A percentile compares a stretch with the other conserved stretches of the same genome.
phyloP scores from a whole-genome alignment of 2,113 vertebrate genomes.

The Bambusicola thoracicus region DNA sequence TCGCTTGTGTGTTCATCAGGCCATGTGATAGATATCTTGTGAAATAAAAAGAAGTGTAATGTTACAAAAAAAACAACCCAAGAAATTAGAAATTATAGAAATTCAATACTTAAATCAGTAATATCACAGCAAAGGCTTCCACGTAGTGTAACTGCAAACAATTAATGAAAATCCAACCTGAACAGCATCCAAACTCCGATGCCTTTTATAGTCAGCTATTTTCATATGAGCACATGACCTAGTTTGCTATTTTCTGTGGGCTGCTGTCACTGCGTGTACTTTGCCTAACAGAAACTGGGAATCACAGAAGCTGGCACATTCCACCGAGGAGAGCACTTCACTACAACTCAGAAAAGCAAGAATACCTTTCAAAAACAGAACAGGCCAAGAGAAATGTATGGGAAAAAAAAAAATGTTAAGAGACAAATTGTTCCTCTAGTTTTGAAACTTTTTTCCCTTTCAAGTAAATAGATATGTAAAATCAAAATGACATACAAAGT shows the following conservation, averaged over 20 bases:
- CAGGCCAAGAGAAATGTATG: neutral
- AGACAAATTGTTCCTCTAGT: neutral
- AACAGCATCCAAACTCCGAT: neutral
- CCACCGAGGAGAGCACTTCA: neutral
- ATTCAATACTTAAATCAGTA: neutral
- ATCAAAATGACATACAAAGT: neutral
- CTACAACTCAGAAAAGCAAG: neutral
- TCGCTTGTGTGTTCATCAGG: conserved; percentile 89
- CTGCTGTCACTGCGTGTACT: neutral
- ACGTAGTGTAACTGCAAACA: neutral
- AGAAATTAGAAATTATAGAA: neutral
- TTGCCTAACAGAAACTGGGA: neutral
- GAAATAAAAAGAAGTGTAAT: neutral
- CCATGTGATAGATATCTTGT: conserved; percentile 88
- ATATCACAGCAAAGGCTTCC: neutral
- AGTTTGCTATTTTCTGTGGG: neutral
- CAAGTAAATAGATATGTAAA: neutral
- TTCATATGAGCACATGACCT: neutral
- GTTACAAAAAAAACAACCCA: neutral
- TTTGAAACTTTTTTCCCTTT: no score
- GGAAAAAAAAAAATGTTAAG: neutral
- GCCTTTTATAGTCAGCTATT: neutral
- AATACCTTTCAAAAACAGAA: neutral
- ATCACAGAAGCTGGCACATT: neutral
- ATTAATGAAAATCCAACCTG: neutral